phyloP scores from a whole-genome alignment of 37 sponge, comb jelly and placozoan genomes.

The Hormiphora californensis region DNA sequence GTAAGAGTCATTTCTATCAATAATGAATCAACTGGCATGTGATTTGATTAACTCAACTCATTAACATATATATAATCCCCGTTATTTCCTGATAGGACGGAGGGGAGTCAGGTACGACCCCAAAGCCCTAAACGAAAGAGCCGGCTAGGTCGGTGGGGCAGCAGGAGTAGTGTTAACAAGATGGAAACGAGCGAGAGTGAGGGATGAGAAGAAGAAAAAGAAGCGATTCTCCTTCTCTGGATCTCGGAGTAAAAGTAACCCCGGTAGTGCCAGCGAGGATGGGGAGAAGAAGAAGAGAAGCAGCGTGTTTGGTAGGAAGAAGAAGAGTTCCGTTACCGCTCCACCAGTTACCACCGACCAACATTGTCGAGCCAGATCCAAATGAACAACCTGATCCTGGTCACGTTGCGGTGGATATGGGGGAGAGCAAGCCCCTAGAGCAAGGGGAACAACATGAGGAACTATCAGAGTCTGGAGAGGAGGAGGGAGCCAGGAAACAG shows the following conservation, averaged over 20 bases:
- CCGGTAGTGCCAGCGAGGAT: not conserved
- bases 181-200: slow-evolving; percentile 27
- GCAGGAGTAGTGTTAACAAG: not conserved
- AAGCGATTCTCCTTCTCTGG: not conserved
- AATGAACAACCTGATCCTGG: too few relatives aligned
- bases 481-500: not conserved
- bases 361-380: not conserved
- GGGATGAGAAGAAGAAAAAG: not conserved
- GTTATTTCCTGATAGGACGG: too few relatives aligned
- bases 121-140: too few relatives aligned
- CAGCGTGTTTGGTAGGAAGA: not conserved
- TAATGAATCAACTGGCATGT: not conserved
- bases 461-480: not conserved
- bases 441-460: not conserved
- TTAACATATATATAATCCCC: too few relatives aligned
- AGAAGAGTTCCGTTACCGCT: not conserved
- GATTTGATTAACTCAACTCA: not conserved
- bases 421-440: too few relatives aligned
- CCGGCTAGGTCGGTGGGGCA: slow-evolving; percentile 2
- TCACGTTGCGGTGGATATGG: too few relatives aligned
- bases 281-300: not conserved
- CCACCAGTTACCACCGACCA: not conserved
- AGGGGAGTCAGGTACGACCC: too few relatives aligned
- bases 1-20: not conserved
- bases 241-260: not conserved